These are phyloP conservation scores for Peromyscus attwateri DNA, from an alignment of 2,797 vertebrate species.

Conservation along the genomic window DNA sequence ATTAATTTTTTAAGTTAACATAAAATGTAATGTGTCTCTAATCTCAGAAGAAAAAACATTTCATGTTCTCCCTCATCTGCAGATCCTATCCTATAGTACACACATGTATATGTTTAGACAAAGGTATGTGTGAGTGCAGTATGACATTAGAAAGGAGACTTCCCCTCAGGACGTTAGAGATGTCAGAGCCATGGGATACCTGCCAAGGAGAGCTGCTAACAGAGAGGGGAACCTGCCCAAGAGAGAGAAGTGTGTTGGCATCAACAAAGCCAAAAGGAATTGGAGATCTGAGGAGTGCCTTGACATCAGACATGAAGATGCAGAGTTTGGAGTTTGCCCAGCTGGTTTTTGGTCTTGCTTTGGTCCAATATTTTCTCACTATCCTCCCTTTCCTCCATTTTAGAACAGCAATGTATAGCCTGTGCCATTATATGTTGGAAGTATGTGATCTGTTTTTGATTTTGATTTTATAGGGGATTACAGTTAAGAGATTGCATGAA, in stretches of 20 bases:
- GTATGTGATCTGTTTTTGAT: not conserved
- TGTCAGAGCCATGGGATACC: not conserved
- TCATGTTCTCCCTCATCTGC: not conserved
- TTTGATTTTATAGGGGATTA: not conserved
- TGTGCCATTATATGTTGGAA: not conserved
- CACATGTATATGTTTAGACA: not conserved
- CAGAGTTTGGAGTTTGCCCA: not conserved
- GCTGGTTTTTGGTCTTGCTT: not conserved
- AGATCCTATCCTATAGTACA: not conserved
- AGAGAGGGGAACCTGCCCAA: not conserved
- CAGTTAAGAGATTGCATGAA: not conserved
- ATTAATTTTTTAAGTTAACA: not conserved
- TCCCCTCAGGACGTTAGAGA: not conserved
- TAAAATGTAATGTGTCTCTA: not conserved
- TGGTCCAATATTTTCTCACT: not conserved
- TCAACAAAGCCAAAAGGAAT: not conserved
- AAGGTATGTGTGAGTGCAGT: not conserved
- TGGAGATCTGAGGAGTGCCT: not conserved
- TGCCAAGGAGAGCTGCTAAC: not conserved
- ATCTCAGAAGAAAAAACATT: not conserved
- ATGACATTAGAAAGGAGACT: not conserved
- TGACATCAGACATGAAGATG: not conserved
- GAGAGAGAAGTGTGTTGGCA: not conserved
- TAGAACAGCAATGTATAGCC: not conserved
- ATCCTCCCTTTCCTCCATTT: not conserved